Evolutionary conservation across 2,888 invertebrate species (phyloP).

Genomic region (Lepidochrysops patricia): DNA sequence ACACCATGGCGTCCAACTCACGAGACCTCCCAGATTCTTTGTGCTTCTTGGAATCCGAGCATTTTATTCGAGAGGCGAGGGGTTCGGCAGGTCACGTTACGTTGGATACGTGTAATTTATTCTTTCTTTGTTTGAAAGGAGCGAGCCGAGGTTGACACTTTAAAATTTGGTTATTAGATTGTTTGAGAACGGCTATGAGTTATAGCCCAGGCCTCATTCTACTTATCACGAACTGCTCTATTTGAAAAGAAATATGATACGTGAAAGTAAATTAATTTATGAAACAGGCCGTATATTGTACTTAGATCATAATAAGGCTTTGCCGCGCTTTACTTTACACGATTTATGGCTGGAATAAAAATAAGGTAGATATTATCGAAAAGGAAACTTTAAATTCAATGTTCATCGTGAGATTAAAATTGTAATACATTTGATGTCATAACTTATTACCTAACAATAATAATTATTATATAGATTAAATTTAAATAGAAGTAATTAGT

Average conservation of each 20-base stretch:
- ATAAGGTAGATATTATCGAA: too few relatives aligned
- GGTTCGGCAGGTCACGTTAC: conserved; percentile 33
- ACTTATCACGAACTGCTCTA: background rate
- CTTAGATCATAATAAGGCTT: background rate
- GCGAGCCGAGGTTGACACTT: conserved; percentile 57
- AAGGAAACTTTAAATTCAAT: too few relatives aligned
- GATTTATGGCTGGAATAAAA: background rate
- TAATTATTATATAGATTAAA: too few relatives aligned
- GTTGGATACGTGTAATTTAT: conserved; percentile 56
- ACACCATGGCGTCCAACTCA: conserved; percentile 27
- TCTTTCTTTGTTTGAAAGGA: conserved; percentile 64
- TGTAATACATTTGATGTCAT: too few relatives aligned
- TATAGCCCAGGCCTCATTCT: conserved; percentile 11
- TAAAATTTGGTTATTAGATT: conserved; percentile 16
- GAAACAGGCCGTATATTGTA: background rate
- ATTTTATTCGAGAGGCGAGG: conserved; percentile 30
- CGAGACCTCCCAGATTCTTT: conserved; percentile 43
- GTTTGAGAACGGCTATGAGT: conserved; percentile 10
- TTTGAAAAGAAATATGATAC: background rate
- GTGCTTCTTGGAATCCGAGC: conserved; percentile 37
- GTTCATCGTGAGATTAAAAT: too few relatives aligned
- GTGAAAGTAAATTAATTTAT: conserved; percentile 8
- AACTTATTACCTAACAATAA: too few relatives aligned
- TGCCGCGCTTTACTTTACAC: background rate
- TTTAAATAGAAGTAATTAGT: too few relatives aligned